A percentile compares a stretch with the other conserved stretches of the same genome.
phyloP scores from a whole-genome alignment of 2,113 vertebrate genomes.

The Microtus montanus region DNA sequence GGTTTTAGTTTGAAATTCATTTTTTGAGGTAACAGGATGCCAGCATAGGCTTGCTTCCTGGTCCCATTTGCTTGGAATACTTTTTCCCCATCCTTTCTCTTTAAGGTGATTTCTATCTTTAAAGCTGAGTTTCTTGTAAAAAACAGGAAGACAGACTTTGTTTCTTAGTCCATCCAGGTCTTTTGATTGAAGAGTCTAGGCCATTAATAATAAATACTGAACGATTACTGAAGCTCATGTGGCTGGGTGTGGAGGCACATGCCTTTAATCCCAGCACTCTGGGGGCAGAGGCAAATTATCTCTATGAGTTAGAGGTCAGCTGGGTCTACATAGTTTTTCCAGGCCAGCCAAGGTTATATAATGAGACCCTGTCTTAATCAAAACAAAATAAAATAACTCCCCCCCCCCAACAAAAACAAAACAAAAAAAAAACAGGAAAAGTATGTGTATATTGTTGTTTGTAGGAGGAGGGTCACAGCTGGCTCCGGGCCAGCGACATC shows the following conservation, averaged over 20 bases:
- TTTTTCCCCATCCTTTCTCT: background rate
- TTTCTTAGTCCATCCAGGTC: background rate
- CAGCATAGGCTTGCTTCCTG: background rate
- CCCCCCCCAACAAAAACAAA: background rate
- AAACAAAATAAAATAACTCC: background rate
- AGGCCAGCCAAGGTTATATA: background rate
- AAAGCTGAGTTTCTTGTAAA: background rate
- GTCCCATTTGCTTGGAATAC: background rate
- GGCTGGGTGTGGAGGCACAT: background rate
- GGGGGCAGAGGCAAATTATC: background rate
- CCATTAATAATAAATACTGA: background rate
- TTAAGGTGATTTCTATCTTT: background rate
- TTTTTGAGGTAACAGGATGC: background rate
- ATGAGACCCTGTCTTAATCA: background rate
- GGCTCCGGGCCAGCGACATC: too few relatives aligned
- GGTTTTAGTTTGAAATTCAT: background rate
- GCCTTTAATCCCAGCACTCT: background rate
- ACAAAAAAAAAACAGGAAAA: background rate
- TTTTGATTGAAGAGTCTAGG: background rate
- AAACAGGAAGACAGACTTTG: background rate
- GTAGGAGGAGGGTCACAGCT: too few relatives aligned
- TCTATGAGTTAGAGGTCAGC: background rate
- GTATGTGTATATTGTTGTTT: background rate
- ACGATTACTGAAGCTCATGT: background rate
- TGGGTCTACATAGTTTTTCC: background rate